phyloP scores from a whole-genome alignment of 2,888 invertebrate genomes.

The Muscina levida region DNA sequence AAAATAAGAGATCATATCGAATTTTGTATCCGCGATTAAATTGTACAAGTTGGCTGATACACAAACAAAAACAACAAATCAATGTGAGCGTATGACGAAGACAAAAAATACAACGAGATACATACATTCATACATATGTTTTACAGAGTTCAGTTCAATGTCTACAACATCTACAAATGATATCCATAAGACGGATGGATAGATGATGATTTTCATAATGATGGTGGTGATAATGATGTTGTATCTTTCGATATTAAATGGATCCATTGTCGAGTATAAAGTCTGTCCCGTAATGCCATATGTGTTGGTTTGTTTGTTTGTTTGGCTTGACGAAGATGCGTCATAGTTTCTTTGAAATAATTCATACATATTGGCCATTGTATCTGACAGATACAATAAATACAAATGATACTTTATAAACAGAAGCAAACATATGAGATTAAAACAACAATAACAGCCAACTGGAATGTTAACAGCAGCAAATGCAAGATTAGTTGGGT shows the following conservation, averaged over 20 bases:
- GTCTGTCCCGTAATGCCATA: no score
- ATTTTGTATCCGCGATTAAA: slow-evolving; percentile 40
- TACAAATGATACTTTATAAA: slow-evolving; percentile 54
- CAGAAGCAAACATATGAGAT: slow-evolving; percentile 30
- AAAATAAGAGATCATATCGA: slow-evolving; percentile 29
- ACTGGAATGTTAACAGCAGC: neutral
- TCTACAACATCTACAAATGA: neutral
- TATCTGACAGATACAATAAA: slow-evolving; percentile 65
- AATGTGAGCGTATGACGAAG: neutral
- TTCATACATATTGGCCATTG: slow-evolving; percentile 55
- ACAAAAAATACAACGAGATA: slow-evolving; percentile 5
- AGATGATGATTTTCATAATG: neutral
- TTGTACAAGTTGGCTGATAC: neutral
- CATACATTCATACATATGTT: neutral
- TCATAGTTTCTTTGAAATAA: slow-evolving; percentile 67
- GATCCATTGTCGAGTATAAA: neutral
- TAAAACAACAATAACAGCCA: slow-evolving; percentile 31
- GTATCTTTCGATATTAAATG: neutral
- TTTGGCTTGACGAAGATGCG: slow-evolving; percentile 58
- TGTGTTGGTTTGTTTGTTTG: slow-evolving; percentile 16
- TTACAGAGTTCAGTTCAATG: neutral
- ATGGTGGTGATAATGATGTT: neutral
- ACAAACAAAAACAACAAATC: no score
- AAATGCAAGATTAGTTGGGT: neutral
- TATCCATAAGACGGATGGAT: neutral